phyloP scores from a whole-genome alignment of 2,113 vertebrate species.

The Phyllostomus discolor region DNA sequence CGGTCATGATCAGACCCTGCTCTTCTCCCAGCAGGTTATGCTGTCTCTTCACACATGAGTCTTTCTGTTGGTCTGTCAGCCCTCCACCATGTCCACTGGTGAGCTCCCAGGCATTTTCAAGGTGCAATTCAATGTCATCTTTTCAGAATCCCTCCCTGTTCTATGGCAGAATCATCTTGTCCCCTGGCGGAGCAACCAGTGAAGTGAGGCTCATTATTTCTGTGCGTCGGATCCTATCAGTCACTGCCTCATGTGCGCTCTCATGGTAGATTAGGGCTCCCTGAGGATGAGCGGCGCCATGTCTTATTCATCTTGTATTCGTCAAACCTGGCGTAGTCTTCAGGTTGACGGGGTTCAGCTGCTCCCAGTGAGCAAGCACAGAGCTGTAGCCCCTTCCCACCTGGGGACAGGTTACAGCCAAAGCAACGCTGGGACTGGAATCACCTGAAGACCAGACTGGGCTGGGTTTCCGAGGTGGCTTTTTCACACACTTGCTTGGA shows the following conservation, averaged over 20 bases:
- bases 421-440: background rate
- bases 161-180: background rate
- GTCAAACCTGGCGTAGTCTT: background rate
- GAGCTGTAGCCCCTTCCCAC: background rate
- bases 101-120: background rate
- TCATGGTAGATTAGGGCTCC: background rate
- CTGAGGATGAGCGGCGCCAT: background rate
- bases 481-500: background rate
- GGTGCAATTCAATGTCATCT: background rate
- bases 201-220: background rate
- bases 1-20: background rate
- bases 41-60: background rate
- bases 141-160: background rate
- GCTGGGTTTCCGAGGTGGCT: too few species aligned
- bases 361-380: background rate
- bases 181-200: fast-evolving
- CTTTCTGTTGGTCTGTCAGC: background rate
- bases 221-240: fast-evolving
- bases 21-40: background rate
- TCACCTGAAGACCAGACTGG: background rate
- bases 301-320: background rate
- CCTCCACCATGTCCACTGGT: background rate
- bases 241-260: fast-evolving
- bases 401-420: background rate
- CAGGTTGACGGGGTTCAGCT: background rate